Conservation (phyloP, 2,888 invertebrate genomes). For the Pyrrhosoma nymphula region DNA sequence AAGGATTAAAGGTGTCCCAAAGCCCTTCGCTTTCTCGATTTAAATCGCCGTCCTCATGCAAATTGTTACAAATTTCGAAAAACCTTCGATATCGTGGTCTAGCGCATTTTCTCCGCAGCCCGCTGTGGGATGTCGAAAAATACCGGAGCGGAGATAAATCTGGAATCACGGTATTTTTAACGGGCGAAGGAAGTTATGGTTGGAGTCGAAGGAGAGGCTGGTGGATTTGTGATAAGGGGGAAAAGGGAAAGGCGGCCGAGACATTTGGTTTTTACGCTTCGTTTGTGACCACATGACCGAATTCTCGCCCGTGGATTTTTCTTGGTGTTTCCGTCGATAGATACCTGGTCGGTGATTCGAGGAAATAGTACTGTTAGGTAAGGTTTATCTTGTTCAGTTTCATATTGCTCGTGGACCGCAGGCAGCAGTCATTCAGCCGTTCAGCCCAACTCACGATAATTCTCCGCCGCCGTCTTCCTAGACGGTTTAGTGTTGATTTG, state of each 20-base stretch:
- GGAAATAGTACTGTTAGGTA: background rate
- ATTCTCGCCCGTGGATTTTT: constrained; percentile 41
- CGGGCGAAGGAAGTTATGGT: background rate
- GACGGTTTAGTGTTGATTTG: background rate
- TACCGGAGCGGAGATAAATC: background rate
- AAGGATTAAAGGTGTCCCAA: background rate
- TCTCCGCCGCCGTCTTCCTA: background rate
- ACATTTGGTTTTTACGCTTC: constrained; percentile 5
- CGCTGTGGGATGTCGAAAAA: background rate
- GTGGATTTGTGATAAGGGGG: background rate
- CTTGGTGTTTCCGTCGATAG: constrained; percentile 13
- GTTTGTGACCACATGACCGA: constrained; percentile 37
- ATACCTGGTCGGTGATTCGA: background rate
- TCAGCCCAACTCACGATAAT: background rate
- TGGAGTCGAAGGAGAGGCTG: background rate
- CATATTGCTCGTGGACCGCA: background rate
- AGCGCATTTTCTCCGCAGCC: background rate
- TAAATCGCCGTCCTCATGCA: background rate
- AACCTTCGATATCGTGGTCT: background rate
- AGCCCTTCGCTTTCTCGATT: background rate
- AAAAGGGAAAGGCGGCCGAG: background rate
- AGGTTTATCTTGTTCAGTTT: background rate
- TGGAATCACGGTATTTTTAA: constrained; percentile 15
- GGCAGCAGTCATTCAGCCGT: background rate
- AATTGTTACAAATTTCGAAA: background rate